A percentile compares a stretch with the other conserved stretches of the same genome.
phyloP scores from a whole-genome alignment of 2,888 invertebrate species.

The Drosophila aldrichi region DNA sequence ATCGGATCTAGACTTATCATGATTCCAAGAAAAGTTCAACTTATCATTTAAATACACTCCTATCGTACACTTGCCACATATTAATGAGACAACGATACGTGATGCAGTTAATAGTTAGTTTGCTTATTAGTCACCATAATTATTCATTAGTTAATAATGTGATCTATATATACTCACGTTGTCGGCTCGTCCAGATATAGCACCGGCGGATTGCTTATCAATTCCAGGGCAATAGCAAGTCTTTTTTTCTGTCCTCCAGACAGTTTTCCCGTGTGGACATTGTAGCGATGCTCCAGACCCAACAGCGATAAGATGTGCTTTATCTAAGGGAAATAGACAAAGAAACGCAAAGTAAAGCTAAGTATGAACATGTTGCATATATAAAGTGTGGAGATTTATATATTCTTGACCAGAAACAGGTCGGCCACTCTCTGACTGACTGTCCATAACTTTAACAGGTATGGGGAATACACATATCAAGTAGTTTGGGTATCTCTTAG shows the following conservation, averaged over 20 bases:
- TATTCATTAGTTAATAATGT: conserved; percentile 17
- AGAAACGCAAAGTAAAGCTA: not conserved
- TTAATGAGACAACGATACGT: not conserved
- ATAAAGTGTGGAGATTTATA: not conserved
- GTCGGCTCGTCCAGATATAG: conserved; percentile 96
- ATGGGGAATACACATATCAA: not conserved
- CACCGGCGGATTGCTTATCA: conserved; percentile 94
- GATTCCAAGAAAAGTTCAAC: not conserved
- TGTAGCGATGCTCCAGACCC: conserved; percentile 89
- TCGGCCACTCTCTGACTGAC: too few species aligned
- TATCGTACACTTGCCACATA: not conserved
- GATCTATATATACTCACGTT: conserved; percentile 87
- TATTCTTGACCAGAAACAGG: not conserved
- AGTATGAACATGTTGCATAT: too few species aligned
- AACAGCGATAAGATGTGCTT: conserved; percentile 90
- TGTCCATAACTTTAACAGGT: too few species aligned
- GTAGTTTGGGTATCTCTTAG: not conserved
- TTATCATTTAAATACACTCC: not conserved
- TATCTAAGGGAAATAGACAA: conserved; percentile 87
- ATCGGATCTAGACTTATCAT: not conserved
- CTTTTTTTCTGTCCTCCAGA: conserved; percentile 95
- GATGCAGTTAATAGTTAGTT: not conserved
- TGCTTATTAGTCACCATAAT: conserved; percentile 5
- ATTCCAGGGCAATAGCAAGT: conserved; percentile 92
- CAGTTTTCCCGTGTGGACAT: conserved; percentile 89